Percentiles rank a stretch among this genome's conserved stretches.
These are phyloP conservation scores for Bombus consobrinus DNA, from an alignment of 1,140 invertebrate genomes.

Conservation along the genomic window DNA sequence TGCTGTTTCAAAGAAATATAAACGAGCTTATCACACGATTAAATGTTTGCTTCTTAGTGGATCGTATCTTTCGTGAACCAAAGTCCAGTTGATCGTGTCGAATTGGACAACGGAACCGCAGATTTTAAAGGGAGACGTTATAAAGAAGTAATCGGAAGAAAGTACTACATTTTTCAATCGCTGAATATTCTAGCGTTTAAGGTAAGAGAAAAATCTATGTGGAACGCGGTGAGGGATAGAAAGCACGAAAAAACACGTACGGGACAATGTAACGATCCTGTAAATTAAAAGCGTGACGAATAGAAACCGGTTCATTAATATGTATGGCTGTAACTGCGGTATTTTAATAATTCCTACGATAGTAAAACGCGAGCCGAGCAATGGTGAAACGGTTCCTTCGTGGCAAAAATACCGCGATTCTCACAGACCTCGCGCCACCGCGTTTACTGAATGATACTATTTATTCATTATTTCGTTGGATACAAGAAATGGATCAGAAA, in stretches of 20 bases:
- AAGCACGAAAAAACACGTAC: conserved; percentile 25
- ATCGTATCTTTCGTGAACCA: neutral
- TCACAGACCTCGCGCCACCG: neutral
- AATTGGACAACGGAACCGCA: neutral
- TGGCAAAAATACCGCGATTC: neutral
- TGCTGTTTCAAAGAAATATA: neutral
- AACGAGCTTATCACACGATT: neutral
- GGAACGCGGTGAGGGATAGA: conserved; percentile 8
- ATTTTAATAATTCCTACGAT: conserved; percentile 18
- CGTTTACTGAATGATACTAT: neutral
- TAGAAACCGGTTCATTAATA: conserved; percentile 39
- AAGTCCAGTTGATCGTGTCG: no score
- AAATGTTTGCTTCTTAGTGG: neutral
- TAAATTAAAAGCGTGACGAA: conserved; percentile 32
- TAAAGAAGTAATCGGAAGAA: neutral
- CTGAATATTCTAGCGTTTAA: neutral
- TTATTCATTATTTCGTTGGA: neutral
- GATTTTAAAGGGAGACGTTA: neutral
- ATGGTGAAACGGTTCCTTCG: conserved; percentile 15
- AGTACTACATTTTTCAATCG: neutral
- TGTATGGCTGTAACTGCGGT: conserved; percentile 20
- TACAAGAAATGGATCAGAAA: no score
- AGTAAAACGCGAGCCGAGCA: neutral
- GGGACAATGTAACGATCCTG: conserved; percentile 23
- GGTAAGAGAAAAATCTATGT: conserved; percentile 5